phyloP scores from a whole-genome alignment of 2,797 vertebrate genomes.

The Melanotaenia boesemani region DNA sequence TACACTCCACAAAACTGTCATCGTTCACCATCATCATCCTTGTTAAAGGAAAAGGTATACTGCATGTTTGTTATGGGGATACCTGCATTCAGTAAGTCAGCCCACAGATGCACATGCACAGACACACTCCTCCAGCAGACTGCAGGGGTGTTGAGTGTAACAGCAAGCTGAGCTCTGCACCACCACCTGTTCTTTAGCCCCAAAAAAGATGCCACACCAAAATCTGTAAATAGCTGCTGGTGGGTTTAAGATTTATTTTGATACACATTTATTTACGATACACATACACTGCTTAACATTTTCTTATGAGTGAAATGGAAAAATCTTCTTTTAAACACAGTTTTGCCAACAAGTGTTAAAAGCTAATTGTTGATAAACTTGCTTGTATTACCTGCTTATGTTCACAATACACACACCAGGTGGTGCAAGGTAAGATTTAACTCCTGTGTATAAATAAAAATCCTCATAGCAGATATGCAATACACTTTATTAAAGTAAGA shows the following conservation, averaged over 20 bases:
- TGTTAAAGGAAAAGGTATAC: constrained; percentile 6
- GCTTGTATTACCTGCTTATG: not conserved
- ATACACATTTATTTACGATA: not conserved
- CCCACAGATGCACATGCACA: constrained; percentile 1
- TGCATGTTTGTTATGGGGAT: not conserved
- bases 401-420: not conserved
- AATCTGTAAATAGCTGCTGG: constrained; percentile 70
- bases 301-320: not conserved
- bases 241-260: constrained; percentile 39
- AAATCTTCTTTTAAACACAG: not conserved
- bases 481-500: constrained; percentile 6
- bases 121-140: constrained; percentile 14
- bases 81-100: not conserved
- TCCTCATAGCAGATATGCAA: not conserved
- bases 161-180: constrained; percentile 28
- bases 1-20: constrained; percentile 85
- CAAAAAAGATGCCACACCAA: constrained; percentile 62
- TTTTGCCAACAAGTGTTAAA: not conserved
- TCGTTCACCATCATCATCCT: constrained; percentile 77
- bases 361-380: not conserved
- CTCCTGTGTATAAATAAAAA: not conserved
- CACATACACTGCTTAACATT: not conserved
- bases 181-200: constrained; percentile 67
- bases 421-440: not conserved
- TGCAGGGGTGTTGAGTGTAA: constrained; percentile 29